These are phyloP conservation scores for Ennomos erosarius DNA, from an alignment of 2,888 invertebrate genomes.

Conservation along the genomic window DNA sequence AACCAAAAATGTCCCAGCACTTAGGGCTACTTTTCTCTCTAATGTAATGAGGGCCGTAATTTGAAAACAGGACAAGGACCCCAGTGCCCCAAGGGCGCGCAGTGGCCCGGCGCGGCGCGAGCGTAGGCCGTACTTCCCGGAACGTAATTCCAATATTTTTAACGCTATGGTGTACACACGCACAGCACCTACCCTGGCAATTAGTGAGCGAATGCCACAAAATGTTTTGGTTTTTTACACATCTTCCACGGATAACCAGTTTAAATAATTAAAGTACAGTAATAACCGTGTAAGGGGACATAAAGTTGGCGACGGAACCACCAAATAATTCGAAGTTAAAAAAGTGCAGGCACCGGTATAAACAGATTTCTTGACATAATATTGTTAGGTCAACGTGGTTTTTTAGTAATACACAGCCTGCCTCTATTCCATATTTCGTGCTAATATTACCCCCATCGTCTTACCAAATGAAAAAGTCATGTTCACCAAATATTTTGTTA, in stretches of 20 bases:
- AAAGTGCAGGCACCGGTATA: too few relatives aligned
- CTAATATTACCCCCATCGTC: not conserved
- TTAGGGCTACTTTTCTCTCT: slow-evolving; percentile 1
- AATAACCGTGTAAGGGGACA: too few relatives aligned
- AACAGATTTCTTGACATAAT: too few relatives aligned
- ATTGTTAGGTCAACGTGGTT: too few relatives aligned
- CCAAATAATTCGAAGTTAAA: too few relatives aligned
- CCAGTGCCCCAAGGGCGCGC: slow-evolving; percentile 40
- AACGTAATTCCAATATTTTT: slow-evolving; percentile 53
- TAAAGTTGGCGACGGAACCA: too few relatives aligned
- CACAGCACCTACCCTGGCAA: slow-evolving; percentile 37
- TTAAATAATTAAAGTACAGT: too few relatives aligned
- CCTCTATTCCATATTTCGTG: too few relatives aligned
- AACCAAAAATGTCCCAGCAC: slow-evolving; percentile 12
- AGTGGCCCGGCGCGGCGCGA: slow-evolving; percentile 51
- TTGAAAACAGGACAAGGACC: slow-evolving; percentile 21
- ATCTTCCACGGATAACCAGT: slow-evolving; percentile 3
- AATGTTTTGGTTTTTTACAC: slow-evolving; percentile 25
- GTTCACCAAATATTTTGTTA: slow-evolving; percentile 32
- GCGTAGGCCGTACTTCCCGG: slow-evolving; percentile 62
- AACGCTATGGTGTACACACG: slow-evolving; percentile 39
- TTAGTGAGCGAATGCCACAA: slow-evolving; percentile 30
- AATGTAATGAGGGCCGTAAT: slow-evolving; percentile 7
- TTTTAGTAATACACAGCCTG: too few relatives aligned
- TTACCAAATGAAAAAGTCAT: slow-evolving; percentile 7